phyloP scores from a whole-genome alignment of 2,797 vertebrate species.

The Coluber constrictor region DNA sequence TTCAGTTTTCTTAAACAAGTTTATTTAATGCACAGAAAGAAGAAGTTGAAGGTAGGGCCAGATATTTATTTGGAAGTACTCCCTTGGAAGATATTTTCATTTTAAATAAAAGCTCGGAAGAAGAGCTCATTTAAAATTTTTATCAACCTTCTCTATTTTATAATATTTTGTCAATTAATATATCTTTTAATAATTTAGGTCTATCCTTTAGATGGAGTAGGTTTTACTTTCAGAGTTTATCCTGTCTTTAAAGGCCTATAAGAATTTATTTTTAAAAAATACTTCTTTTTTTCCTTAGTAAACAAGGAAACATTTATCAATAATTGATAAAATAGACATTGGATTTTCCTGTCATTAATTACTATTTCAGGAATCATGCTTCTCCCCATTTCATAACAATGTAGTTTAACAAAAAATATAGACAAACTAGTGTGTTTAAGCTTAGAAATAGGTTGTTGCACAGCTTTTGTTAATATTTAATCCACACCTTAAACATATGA shows the following conservation, averaged over 20 bases:
- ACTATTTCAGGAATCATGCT: not conserved
- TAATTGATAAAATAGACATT: not conserved
- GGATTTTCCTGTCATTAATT: not conserved
- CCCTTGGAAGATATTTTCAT: not conserved
- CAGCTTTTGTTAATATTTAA: not conserved
- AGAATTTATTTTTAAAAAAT: not conserved
- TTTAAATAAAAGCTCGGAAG: not conserved
- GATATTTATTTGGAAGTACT: not conserved
- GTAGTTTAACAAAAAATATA: not conserved
- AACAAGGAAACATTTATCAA: not conserved
- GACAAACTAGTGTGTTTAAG: not conserved
- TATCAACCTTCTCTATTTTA: not conserved
- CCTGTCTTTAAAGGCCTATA: not conserved
- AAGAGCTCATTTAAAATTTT: not conserved
- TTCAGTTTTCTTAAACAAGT: not conserved
- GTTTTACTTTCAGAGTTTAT: not conserved
- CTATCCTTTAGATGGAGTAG: not conserved
- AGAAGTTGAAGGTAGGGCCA: not conserved
- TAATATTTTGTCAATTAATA: not conserved
- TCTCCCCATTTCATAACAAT: not conserved
- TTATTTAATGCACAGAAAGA: not conserved
- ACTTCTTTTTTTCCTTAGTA: not conserved
- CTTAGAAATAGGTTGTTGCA: not conserved
- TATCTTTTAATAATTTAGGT: not conserved
- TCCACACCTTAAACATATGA: not conserved